These are phyloP conservation scores for Corythaeola cristata DNA, from an alignment of 2,113 vertebrate species.

Conservation along the genomic window DNA sequence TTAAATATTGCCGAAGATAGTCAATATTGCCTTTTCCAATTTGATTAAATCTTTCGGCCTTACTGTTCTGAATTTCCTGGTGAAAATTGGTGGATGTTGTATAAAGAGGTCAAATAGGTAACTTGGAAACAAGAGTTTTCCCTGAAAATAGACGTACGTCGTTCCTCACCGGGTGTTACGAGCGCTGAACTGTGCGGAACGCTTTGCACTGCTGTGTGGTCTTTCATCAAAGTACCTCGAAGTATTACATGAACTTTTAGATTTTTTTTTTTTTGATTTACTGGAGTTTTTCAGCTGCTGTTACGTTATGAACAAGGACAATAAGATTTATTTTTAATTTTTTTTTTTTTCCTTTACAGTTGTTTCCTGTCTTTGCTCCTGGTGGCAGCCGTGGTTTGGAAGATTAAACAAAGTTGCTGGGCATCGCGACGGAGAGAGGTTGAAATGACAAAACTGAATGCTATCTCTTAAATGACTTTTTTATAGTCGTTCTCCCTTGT, in stretches of 20 bases:
- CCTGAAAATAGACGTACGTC: neutral
- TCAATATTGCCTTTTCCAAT: neutral
- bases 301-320: neutral
- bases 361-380: constrained; percentile 94
- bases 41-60: neutral
- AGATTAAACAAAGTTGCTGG: constrained; percentile 97
- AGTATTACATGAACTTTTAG: neutral
- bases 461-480: neutral
- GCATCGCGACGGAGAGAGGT: constrained; percentile 92
- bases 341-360: constrained; percentile 68
- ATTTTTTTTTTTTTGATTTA: neutral
- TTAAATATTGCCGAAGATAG: neutral
- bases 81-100: neutral
- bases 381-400: constrained; percentile 96
- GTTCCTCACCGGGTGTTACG: neutral
- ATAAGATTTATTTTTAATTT: neutral
- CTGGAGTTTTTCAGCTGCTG: neutral
- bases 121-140: neutral
- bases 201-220: neutral
- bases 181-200: neutral
- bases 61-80: neutral
- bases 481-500: neutral
- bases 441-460: neutral
- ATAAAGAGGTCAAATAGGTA: neutral
- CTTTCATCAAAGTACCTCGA: neutral